Conservation (phyloP, 2,797 vertebrate species). For the Chaetophractus vellerosus region DNA sequence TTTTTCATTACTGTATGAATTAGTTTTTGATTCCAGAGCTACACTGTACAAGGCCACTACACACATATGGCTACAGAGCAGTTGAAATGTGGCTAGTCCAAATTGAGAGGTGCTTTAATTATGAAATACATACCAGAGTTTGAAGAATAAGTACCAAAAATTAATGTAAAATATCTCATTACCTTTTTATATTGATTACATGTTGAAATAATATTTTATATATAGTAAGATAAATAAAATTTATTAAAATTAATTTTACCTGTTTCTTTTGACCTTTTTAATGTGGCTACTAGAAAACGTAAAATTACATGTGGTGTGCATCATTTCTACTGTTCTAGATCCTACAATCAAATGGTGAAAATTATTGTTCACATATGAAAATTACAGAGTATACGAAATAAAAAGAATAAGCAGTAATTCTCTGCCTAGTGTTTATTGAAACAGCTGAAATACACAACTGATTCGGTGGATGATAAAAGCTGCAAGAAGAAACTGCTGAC, state of each 20-base stretch:
- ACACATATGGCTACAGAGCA: neutral
- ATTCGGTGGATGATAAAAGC: neutral
- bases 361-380: conserved; percentile 4
- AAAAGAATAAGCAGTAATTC: conserved; percentile 32
- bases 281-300: neutral
- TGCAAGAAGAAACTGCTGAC: neutral
- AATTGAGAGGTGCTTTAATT: neutral
- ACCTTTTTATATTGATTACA: neutral
- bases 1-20: neutral
- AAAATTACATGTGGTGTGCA: neutral
- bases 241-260: neutral
- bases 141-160: neutral
- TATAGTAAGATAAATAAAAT: conserved; percentile 11
- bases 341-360: conserved; percentile 17
- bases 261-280: neutral
- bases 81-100: neutral
- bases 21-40: conserved; percentile 6
- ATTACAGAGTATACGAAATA: neutral
- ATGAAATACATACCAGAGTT: neutral
- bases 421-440: neutral
- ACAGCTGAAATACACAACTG: neutral
- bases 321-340: neutral
- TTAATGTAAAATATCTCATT: neutral
- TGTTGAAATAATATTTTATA: neutral
- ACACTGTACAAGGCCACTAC: neutral